Evolutionary conservation across 2,113 vertebrate genomes (phyloP), one percentile per base, ranked within the genome.

Genomic region (Ageneiosus marmoratus): DNA sequence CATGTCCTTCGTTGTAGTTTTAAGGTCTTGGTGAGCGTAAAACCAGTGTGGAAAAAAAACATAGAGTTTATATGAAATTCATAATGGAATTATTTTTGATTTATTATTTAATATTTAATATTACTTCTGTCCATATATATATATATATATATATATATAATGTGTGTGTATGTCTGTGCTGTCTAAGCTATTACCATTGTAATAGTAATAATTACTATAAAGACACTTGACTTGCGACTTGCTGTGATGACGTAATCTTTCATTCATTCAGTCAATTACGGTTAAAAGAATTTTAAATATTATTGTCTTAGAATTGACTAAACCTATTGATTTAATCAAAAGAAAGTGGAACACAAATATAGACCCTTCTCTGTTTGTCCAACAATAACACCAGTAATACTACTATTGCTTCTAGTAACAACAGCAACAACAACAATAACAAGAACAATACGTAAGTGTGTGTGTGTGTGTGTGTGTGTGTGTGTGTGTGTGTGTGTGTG

Each of bases 241-340:
- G n/a, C n/a, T n/a, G n/a, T n/a, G n/a, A n/a, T n/a, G n/a, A n/a
- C n/a, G n/a, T n/a, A n/a, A n/a, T n/a, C n/a, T n/a, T n/a, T n/a
- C n/a, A n/a, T 27, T 27, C 44, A 70, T 44, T 72, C 24, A 50
- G 44, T 27, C 48, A 50, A 55, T 53, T 76, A 55, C 16, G 29
- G 48, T 53, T 53, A 76, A 37, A 11, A 75, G 73, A 29, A 75
- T 20, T 75, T 53, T 11, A 70, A 44, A 46, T n/a, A 13, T 44
- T 46, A 3, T 44, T 46, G 67, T 46, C 22, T 46, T 70, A 29
- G 69, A 72, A 72, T 27, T 15, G 12, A 29, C 44, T 27, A 15
- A 73, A n/a, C 44, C 65, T 41, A 69, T 69, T 16, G 44, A 73
- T 73, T 50, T 32, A 73, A n/a, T 50, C 5, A 73, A 27, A 73